Conservation (phyloP, 35 echinoderm and acorn worm genomes). For the Chiridota heheva region DNA sequence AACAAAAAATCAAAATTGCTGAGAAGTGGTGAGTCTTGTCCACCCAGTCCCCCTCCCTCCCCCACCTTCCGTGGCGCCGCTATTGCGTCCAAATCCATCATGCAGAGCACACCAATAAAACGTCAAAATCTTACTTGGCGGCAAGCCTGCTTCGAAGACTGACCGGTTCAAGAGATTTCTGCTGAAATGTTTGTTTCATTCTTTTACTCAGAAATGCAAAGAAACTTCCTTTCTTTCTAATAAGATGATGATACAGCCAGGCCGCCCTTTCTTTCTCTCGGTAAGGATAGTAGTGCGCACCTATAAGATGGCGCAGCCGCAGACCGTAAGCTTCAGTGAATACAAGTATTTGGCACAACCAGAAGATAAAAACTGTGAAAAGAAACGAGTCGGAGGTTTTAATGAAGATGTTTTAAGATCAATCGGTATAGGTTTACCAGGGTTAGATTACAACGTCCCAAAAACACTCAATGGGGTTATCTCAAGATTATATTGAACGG, state of each 20-base stretch:
- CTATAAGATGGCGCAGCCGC: conserved; percentile 59
- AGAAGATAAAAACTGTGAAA: conserved; percentile 57
- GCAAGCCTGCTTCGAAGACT: conserved; percentile 63
- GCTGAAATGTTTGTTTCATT: conserved; percentile 3
- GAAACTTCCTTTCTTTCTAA: conserved; percentile 67
- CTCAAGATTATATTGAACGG: no score
- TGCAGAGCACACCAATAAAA: background rate
- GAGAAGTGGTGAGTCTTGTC: background rate
- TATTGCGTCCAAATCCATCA: background rate
- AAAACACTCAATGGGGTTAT: no score
- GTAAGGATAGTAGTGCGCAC: conserved; percentile 77
- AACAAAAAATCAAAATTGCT: background rate
- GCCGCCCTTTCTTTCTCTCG: conserved; percentile 63
- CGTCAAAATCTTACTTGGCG: conserved; percentile 46
- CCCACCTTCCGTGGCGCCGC: background rate
- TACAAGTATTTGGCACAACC: conserved; percentile 57
- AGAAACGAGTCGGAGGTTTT: background rate
- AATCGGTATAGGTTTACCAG: no score
- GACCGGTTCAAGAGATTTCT: conserved; percentile 20
- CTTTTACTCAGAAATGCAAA: conserved; percentile 52
- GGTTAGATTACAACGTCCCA: no score
- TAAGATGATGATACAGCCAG: conserved; percentile 85
- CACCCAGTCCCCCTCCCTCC: background rate
- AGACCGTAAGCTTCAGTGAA: conserved; percentile 84
- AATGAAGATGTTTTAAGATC: background rate